Percentiles rank a stretch among this genome's conserved stretches.
phyloP scores from a whole-genome alignment of 1,140 invertebrate species.

The Plodia interpunctella region DNA sequence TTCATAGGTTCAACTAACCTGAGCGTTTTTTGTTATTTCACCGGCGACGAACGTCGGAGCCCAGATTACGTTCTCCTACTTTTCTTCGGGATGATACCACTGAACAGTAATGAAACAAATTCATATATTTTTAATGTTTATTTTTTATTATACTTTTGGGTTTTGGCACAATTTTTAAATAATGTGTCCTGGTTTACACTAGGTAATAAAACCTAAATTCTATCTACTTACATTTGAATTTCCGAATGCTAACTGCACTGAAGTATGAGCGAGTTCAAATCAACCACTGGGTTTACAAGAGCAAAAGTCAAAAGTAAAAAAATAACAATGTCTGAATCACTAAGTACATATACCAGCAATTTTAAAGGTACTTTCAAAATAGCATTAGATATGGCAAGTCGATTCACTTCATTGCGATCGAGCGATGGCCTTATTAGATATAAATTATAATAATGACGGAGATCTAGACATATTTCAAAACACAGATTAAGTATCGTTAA shows the following conservation, averaged over 20 bases:
- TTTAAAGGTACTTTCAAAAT: slow-evolving; percentile 5
- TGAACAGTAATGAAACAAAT: slow-evolving; percentile 43
- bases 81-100: background rate
- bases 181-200: slow-evolving; percentile 72
- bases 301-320: slow-evolving; percentile 29
- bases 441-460: slow-evolving; percentile 43
- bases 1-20: no score
- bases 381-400: slow-evolving; percentile 28
- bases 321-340: slow-evolving; percentile 10
- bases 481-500: slow-evolving; percentile 60
- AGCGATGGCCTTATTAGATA: slow-evolving; percentile 17
- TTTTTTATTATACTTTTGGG: slow-evolving; percentile 75
- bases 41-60: no score
- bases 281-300: slow-evolving; percentile 29
- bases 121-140: slow-evolving; percentile 56
- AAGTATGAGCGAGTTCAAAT: slow-evolving; percentile 23
- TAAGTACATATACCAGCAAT: background rate
- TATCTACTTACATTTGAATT: slow-evolving; percentile 52
- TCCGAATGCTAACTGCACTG: slow-evolving; percentile 31
- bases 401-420: background rate
- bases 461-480: slow-evolving; percentile 51
- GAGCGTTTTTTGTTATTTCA: no score
- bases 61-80: no score
- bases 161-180: slow-evolving; percentile 75
- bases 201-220: slow-evolving; percentile 66